Percentiles rank a stretch among this genome's conserved stretches.
phyloP scores from a whole-genome alignment of 2,888 invertebrate species.

The Cacoxenus indagator region DNA sequence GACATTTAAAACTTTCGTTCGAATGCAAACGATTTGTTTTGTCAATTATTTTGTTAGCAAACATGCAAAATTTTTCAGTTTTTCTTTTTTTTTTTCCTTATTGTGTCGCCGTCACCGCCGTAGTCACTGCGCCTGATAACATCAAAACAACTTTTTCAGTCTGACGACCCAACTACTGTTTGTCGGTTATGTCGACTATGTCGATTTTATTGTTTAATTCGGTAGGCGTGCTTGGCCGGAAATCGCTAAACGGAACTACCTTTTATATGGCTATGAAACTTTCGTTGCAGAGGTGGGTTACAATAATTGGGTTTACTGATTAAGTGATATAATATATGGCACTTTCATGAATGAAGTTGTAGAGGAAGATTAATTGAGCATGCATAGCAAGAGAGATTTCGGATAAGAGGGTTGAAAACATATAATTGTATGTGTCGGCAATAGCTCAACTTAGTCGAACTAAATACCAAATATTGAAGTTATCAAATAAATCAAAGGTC shows the following conservation, averaged over 20 bases:
- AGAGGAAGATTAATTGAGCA: too few species aligned
- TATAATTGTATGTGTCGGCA: too few species aligned
- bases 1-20: constrained; percentile 48
- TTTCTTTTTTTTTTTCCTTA: background rate
- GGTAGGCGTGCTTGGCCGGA: background rate
- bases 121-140: constrained; percentile 45
- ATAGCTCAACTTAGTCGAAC: too few species aligned
- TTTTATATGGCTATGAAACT: background rate
- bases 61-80: constrained; percentile 48
- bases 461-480: too few species aligned
- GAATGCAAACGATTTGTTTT: constrained; percentile 59
- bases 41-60: constrained; percentile 62
- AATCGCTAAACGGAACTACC: background rate
- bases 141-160: constrained; percentile 51
- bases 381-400: too few species aligned
- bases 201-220: constrained; percentile 15
- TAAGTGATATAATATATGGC: background rate
- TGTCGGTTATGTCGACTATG: background rate
- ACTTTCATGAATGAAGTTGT: too few species aligned
- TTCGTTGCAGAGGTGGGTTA: too few species aligned
- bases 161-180: background rate
- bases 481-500: too few species aligned
- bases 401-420: too few species aligned
- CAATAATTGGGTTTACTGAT: background rate
- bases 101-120: constrained; percentile 22